These are phyloP conservation scores for Eilema sororculum DNA, from an alignment of 2,888 invertebrate genomes.

Conservation along the genomic window DNA sequence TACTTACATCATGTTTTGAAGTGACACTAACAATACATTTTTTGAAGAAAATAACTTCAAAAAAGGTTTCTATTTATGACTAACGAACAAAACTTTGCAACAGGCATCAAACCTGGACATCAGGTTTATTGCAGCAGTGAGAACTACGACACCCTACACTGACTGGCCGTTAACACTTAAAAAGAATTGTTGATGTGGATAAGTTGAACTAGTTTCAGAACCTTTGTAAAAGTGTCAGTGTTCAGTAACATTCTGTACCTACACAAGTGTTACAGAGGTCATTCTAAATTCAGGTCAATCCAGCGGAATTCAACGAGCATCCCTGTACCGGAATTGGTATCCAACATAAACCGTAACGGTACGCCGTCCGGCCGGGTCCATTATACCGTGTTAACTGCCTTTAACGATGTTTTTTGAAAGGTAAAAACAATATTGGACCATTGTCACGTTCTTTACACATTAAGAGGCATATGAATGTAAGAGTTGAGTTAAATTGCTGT, in stretches of 20 bases:
- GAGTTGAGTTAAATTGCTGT: constrained; percentile 28
- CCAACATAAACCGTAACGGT: constrained; percentile 61
- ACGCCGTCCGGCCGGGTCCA: constrained; percentile 51
- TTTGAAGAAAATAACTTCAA: too few species aligned
- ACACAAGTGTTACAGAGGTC: not conserved
- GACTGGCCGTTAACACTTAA: not conserved
- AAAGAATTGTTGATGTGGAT: not conserved
- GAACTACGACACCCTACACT: too few species aligned
- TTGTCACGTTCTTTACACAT: constrained; percentile 43
- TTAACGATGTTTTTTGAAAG: constrained; percentile 49
- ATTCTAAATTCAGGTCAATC: constrained; percentile 18
- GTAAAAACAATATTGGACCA: constrained; percentile 52
- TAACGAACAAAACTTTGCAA: too few species aligned
- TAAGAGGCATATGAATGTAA: constrained; percentile 31
- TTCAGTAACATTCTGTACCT: not conserved
- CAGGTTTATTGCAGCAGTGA: too few species aligned
- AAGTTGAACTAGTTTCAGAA: not conserved
- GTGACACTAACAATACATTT: too few species aligned
- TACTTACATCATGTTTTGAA: too few species aligned
- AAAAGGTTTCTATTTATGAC: too few species aligned
- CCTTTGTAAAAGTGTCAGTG: not conserved
- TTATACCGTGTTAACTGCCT: constrained; percentile 52
- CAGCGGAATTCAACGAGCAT: constrained; percentile 13
- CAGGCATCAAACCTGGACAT: too few species aligned
- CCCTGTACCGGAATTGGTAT: constrained; percentile 38